Conservation (phyloP, 2,888 invertebrate genomes). For the Zele albiditarsus region DNA sequence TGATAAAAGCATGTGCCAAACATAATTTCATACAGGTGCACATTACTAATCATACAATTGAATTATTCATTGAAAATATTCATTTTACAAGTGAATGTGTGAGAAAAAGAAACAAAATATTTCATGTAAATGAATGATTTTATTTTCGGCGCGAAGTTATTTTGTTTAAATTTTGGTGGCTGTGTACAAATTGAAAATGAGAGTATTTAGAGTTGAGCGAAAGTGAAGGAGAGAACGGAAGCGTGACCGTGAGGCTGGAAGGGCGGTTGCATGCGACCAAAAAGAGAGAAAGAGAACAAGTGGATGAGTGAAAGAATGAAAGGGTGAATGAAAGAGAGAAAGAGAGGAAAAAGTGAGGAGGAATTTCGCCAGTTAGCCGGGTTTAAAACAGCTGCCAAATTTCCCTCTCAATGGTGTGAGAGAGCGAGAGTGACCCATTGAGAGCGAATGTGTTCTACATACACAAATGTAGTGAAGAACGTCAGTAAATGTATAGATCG, state of each 20-base stretch:
- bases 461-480: conserved; percentile 6
- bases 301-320: conserved; percentile 38
- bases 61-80: too few species aligned
- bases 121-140: neutral
- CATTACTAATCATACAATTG: too few species aligned
- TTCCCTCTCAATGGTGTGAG: conserved; percentile 69
- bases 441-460: conserved; percentile 70
- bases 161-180: neutral
- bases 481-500: neutral
- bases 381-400: conserved; percentile 72
- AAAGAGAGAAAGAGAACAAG: conserved; percentile 36
- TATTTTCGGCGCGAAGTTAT: neutral
- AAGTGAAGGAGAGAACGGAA: conserved; percentile 24
- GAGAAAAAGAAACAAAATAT: too few species aligned
- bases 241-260: conserved; percentile 36
- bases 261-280: conserved; percentile 41
- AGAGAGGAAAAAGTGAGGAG: conserved; percentile 37
- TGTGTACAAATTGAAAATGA: neutral
- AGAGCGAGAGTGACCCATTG: conserved; percentile 72
- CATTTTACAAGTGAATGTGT: too few species aligned
- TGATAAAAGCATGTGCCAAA: too few species aligned
- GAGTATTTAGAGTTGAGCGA: conserved; percentile 6
- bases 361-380: conserved; percentile 68
- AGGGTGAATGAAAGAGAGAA: conserved; percentile 31
- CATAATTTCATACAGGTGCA: too few species aligned